Evolutionary conservation across 2,888 invertebrate genomes (phyloP).

Genomic region (Leucophenga montana): DNA sequence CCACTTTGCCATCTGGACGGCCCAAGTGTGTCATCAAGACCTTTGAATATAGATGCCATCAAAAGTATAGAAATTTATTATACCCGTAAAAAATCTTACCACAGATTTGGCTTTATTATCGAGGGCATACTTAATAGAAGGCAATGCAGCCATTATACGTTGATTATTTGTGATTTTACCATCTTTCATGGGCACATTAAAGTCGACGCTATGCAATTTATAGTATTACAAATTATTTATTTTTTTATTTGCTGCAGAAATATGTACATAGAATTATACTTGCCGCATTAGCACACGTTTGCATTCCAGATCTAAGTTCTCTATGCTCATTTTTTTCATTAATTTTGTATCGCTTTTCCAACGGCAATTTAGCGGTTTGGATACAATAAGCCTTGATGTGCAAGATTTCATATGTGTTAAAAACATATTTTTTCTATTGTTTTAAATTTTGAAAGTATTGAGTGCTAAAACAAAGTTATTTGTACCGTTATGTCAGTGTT

Average conservation of each 20-base stretch:
- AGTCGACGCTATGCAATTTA: slow-evolving; percentile 99
- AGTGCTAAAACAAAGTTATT: too few species aligned
- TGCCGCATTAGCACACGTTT: slow-evolving; percentile 97
- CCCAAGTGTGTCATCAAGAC: slow-evolving; percentile 98
- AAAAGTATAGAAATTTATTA: not conserved
- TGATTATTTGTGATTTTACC: slow-evolving; percentile 98
- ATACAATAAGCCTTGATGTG: too few species aligned
- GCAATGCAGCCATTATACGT: slow-evolving; percentile 94
- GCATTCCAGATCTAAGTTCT: slow-evolving; percentile 86
- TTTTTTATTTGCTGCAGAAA: not conserved
- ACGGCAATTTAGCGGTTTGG: not conserved
- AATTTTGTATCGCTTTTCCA: not conserved
- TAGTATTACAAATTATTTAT: slow-evolving; percentile 6
- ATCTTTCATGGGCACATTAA: slow-evolving; percentile 98
- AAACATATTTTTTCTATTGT: not conserved
- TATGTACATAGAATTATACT: slow-evolving; percentile 40
- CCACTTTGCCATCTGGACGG: slow-evolving; percentile 92
- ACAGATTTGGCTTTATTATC: slow-evolving; percentile 94
- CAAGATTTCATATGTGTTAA: too few species aligned
- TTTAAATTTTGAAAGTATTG: not conserved
- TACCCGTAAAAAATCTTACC: slow-evolving; percentile 32
- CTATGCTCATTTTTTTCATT: slow-evolving; percentile 89
- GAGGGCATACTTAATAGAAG: slow-evolving; percentile 92
- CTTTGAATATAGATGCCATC: slow-evolving; percentile 42
- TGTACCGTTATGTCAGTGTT: too few species aligned